Evolutionary conservation across 2,797 vertebrate genomes (phyloP), one percentile per base, ranked within the genome.

Genomic region (Orestias chungarensis): DNA sequence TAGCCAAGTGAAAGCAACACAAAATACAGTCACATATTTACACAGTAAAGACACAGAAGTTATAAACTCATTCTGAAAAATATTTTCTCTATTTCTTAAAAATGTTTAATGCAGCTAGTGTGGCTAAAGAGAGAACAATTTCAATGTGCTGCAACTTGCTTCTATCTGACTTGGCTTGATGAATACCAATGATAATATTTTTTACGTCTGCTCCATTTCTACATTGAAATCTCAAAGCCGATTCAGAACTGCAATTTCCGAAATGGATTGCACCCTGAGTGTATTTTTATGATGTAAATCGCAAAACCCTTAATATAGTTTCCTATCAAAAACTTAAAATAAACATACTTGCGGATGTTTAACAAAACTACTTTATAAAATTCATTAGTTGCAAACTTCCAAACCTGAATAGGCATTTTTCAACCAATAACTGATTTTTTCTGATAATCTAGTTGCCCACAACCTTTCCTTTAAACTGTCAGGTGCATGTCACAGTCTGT

Each of bases 381-480:
- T 0, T 4, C 31, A n/a, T 33, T 2, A n/a, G 25, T 52, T 38
- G 20, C 54, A 33, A 57, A 18, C 29, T 18, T 27, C 17, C 29
- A 8, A 9, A 17, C 31, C 15, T 57, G 6, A 55, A 55, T 29
- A 18, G 29, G 18, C 54, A 17, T 31, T 6, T 33, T 57, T 57
- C 27, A 66, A 47, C 15, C 62, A 20, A 20, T 23, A 43, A 14
- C 42, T 55, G 17, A 4, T 52, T 11, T 10, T 64, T 29, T 52
- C 31, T 57, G 38, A 57, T 10, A 65, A 70, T 17, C 25, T 49
- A 62, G 64, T 50, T 52, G 20, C 43, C 47, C 33, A 62, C 57
- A 50, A 78, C 20, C 35, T 54, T 59, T 82, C 68, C 85, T 54
- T 75, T 75, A 77, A 44, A 59, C 27, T 70, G 55, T 74, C 72